phyloP scores from a whole-genome alignment of 2,797 vertebrate genomes.

The Cuculus canorus region DNA sequence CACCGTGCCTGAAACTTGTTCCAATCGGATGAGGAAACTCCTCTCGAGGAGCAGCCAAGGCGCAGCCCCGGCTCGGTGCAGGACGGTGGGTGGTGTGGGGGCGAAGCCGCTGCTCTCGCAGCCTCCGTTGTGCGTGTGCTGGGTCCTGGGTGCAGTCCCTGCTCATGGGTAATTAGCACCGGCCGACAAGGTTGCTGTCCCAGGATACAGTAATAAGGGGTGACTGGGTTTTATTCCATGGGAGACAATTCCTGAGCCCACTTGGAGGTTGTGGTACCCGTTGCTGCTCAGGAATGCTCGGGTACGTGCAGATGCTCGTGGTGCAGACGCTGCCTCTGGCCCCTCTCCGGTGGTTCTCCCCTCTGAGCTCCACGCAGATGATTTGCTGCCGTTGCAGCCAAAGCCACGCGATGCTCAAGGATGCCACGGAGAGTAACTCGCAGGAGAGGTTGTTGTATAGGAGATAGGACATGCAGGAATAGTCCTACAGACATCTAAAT shows the following conservation, averaged over 20 bases:
- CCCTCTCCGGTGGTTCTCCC: neutral
- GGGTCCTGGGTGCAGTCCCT: neutral
- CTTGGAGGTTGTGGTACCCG: neutral
- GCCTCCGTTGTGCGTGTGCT: neutral
- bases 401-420: neutral
- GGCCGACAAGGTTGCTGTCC: neutral
- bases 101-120: neutral
- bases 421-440: neutral
- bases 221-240: fast-evolving
- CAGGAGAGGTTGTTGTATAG: neutral
- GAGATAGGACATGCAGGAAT: neutral
- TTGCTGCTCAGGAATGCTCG: fast-evolving
- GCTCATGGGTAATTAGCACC: neutral
- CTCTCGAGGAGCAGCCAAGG: neutral
- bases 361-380: fast-evolving
- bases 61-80: neutral
- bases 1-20: neutral
- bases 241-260: neutral
- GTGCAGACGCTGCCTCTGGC: fast-evolving
- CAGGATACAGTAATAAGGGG: neutral
- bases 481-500: neutral
- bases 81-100: fast-evolving
- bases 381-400: fast-evolving
- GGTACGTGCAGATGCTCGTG: fast-evolving
- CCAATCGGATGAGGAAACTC: neutral